These are phyloP conservation scores for Astropecten irregularis DNA, from an alignment of 53 echinoderm and acorn worm species.

Conservation along the genomic window DNA sequence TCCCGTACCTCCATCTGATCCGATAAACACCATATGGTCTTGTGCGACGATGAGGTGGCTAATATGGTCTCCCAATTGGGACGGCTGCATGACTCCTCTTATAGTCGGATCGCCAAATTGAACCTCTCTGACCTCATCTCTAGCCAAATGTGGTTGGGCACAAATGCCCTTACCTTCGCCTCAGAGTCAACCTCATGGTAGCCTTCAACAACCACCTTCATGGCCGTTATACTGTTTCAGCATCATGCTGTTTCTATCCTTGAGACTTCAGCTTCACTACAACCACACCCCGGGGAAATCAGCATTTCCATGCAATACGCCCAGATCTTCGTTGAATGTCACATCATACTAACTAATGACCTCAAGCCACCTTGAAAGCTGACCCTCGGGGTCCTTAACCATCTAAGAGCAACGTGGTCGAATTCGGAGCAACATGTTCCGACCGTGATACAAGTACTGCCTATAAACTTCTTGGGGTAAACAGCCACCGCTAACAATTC, in stretches of 20 bases:
- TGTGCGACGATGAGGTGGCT: background rate
- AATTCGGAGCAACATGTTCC: background rate
- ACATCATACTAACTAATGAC: background rate
- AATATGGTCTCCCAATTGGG: slow-evolving; percentile 35
- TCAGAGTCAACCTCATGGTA: no score
- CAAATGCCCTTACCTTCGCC: background rate
- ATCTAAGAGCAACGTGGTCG: background rate
- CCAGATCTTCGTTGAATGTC: background rate
- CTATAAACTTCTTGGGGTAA: background rate
- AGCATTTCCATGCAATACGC: background rate
- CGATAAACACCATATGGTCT: slow-evolving; percentile 43
- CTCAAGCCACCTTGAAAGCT: slow-evolving; percentile 66
- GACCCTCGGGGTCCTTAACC: background rate
- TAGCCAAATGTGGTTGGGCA: background rate
- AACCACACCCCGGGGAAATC: background rate
- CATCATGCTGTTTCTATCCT: background rate
- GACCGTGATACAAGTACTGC: no score
- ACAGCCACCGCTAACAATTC: background rate
- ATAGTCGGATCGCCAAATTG: slow-evolving; percentile 30
- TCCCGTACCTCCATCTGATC: slow-evolving; percentile 38
- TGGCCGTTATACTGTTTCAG: no score
- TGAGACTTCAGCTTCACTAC: background rate
- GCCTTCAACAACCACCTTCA: no score
- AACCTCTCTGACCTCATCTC: background rate
- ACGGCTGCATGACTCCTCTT: slow-evolving; percentile 21